Evolutionary conservation across 2,113 vertebrate species (phyloP).

Genomic region (Spea multiplicata): DNA sequence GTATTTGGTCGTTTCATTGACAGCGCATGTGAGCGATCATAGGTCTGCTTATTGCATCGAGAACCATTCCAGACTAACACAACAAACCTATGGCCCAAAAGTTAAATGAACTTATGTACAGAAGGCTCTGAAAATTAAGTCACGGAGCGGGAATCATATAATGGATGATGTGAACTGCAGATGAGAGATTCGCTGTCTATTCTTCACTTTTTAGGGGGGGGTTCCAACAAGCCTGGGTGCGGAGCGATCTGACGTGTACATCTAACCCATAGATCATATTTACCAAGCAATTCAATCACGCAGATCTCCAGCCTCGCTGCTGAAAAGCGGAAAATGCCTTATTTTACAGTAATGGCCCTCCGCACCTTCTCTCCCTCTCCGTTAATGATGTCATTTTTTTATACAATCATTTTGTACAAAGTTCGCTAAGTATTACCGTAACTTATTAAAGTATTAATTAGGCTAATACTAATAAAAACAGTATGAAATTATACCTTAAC

Average conservation of each 20-base stretch:
- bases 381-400: too few relatives aligned
- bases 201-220: conserved; percentile 8
- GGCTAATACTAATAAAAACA: too few relatives aligned
- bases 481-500: too few relatives aligned
- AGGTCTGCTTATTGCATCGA: conserved; percentile 26
- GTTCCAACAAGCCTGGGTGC: conserved; percentile 3
- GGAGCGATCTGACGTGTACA: background rate
- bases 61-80: conserved; percentile 7
- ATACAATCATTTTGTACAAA: too few relatives aligned
- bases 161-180: conserved; percentile 25
- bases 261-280: conserved; percentile 22
- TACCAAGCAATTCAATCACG: conserved; percentile 15
- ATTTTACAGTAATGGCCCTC: too few relatives aligned
- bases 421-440: too few relatives aligned
- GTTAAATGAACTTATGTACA: conserved; percentile 20
- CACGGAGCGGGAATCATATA: conserved; percentile 10
- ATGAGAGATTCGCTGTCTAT: conserved; percentile 23
- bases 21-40: conserved; percentile 20
- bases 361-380: too few relatives aligned
- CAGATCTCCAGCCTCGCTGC: too few relatives aligned
- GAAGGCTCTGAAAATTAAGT: background rate
- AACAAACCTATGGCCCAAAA: conserved; percentile 18
- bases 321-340: too few relatives aligned
- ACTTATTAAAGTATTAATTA: too few relatives aligned
- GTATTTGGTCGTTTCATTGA: background rate